phyloP scores from a whole-genome alignment of 2,113 vertebrate genomes.

The Puntigrus tetrazona region DNA sequence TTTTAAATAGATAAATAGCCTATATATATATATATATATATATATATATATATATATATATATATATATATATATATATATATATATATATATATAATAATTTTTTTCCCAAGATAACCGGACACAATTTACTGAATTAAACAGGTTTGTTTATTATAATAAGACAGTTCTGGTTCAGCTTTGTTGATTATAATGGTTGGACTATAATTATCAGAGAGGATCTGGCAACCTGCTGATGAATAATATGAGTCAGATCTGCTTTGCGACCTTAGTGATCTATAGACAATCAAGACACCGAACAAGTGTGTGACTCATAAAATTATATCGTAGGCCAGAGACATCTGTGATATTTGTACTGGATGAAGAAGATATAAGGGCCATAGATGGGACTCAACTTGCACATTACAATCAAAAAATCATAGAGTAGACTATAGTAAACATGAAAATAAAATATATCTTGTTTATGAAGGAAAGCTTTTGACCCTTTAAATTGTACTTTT shows the following conservation, averaged over 20 bases:
- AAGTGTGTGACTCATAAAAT: constrained; percentile 8
- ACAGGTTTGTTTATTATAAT: neutral
- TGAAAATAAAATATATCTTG: neutral
- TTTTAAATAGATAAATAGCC: too few relatives aligned
- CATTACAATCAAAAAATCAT: neutral
- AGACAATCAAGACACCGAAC: constrained; percentile 11
- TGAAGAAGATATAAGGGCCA: neutral
- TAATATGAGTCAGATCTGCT: constrained; percentile 11
- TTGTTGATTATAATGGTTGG: neutral
- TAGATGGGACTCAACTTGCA: too few relatives aligned
- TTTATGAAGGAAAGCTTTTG: neutral
- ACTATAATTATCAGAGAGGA: neutral
- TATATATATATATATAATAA: too few relatives aligned
- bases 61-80: too few relatives aligned
- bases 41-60: too few relatives aligned
- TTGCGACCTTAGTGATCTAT: neutral
- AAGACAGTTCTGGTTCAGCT: neutral
- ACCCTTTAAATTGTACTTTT: neutral
- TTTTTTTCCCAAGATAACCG: too few relatives aligned
- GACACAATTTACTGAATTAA: neutral
- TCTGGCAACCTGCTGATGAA: constrained; percentile 30
- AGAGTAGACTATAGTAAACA: neutral
- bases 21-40: too few relatives aligned
- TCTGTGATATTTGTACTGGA: neutral
- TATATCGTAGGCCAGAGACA: neutral